phyloP scores from a whole-genome alignment of 1,140 invertebrate genomes.

The Aricia agestis region DNA sequence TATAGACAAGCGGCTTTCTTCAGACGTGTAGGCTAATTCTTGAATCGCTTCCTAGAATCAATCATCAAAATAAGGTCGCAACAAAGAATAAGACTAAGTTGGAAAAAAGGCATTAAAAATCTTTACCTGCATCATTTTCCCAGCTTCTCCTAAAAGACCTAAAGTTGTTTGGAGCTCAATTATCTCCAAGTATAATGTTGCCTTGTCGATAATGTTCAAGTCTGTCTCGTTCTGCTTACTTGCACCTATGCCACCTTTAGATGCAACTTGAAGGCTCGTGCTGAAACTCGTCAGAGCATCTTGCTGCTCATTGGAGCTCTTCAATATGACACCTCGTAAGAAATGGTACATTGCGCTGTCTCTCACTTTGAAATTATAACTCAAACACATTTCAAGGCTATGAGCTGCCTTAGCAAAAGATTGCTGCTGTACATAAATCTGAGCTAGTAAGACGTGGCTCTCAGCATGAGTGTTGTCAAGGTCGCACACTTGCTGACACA shows the following conservation, averaged over 20 bases:
- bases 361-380: conserved; percentile 93
- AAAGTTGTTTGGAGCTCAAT: conserved; percentile 85
- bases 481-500: conserved; percentile 85
- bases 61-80: too few relatives aligned
- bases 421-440: conserved; percentile 86
- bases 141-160: conserved; percentile 87
- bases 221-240: conserved; percentile 62
- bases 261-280: conserved; percentile 57
- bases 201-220: conserved; percentile 85
- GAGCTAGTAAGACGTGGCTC: conserved; percentile 91
- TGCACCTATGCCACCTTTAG: conserved; percentile 39
- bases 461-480: conserved; percentile 87
- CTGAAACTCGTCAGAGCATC: conserved; percentile 86
- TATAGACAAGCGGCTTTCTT: conserved; percentile 90
- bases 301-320: conserved; percentile 83
- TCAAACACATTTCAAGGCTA: conserved; percentile 90
- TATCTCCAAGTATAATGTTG: conserved; percentile 92
- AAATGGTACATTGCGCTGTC: conserved; percentile 95
- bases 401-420: conserved; percentile 88
- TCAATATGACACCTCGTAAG: conserved; percentile 88
- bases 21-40: conserved; percentile 85
- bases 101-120: neutral
- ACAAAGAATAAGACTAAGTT: too few relatives aligned
- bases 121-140: conserved; percentile 81
- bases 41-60: conserved; percentile 83